Evolutionary conservation across 2,797 vertebrate species (phyloP).

Genomic region (Sebastes iracundus): DNA sequence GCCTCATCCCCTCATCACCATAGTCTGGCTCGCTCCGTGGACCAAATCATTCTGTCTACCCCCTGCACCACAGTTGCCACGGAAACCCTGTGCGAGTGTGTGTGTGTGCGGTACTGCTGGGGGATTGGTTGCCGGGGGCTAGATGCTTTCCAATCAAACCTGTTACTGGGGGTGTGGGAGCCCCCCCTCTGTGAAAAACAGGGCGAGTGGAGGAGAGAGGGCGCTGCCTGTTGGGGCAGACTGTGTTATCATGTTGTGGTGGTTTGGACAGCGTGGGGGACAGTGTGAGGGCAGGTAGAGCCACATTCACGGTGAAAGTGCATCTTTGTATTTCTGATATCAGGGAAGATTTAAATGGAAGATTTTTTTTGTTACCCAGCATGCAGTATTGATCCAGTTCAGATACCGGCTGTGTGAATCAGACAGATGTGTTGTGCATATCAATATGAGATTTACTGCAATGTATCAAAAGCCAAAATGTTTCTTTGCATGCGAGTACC

Average conservation of each 20-base stretch:
- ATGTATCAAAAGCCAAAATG: background rate
- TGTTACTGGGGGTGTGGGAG: slow-evolving; percentile 78
- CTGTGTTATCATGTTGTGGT: slow-evolving; percentile 29
- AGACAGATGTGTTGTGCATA: background rate
- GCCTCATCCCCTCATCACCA: slow-evolving; percentile 69
- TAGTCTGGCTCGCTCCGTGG: slow-evolving; percentile 68
- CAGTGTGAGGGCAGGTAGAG: background rate
- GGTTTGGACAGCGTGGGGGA: slow-evolving; percentile 19
- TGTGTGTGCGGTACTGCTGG: slow-evolving; percentile 60
- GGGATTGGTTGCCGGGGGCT: slow-evolving; percentile 83
- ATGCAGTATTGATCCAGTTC: background rate
- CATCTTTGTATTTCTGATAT: background rate
- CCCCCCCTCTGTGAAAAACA: slow-evolving; percentile 40
- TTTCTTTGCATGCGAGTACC: background rate
- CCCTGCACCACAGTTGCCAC: slow-evolving; percentile 79
- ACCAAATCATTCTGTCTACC: slow-evolving; percentile 80
- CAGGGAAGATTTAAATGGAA: background rate
- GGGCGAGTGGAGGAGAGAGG: slow-evolving; percentile 7
- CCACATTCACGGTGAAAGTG: background rate
- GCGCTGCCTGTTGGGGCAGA: slow-evolving; percentile 57
- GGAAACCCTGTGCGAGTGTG: slow-evolving; percentile 71
- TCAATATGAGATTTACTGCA: background rate
- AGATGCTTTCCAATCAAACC: slow-evolving; percentile 85
- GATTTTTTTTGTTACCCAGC: background rate
- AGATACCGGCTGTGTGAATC: background rate